Evolutionary conservation across 1,140 invertebrate species (phyloP).

Genomic region (Drosophila erecta): DNA sequence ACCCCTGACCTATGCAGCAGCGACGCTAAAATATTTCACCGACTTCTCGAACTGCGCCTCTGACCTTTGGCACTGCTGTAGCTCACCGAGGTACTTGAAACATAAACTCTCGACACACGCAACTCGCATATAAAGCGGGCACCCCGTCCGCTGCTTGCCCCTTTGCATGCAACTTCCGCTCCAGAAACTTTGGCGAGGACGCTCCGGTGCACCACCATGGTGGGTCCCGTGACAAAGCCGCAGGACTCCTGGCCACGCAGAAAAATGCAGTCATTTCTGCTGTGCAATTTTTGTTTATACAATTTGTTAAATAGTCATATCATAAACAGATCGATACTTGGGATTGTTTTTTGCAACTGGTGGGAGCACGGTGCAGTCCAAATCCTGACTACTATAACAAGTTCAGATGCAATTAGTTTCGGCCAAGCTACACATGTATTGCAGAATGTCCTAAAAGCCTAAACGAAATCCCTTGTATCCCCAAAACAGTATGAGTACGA

Average conservation of each 20-base stretch:
- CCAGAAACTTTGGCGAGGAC: conserved; percentile 63
- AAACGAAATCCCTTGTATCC: background rate
- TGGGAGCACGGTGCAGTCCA: too few species aligned
- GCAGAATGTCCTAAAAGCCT: too few species aligned
- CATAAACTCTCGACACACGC: conserved; percentile 47
- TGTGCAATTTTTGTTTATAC: too few species aligned
- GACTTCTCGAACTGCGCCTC: conserved; percentile 57
- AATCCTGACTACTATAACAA: too few species aligned
- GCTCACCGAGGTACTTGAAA: conserved; percentile 32
- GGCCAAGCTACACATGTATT: too few species aligned
- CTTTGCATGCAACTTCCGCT: conserved; percentile 70
- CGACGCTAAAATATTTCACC: conserved; percentile 65
- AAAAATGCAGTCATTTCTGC: background rate
- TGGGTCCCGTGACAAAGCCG: conserved; percentile 29
- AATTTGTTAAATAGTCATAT: too few species aligned
- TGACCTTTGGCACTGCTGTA: conserved; percentile 56
- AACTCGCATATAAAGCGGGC: conserved; percentile 21
- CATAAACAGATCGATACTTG: too few species aligned
- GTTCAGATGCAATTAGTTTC: too few species aligned
- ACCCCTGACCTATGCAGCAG: conserved; percentile 36
- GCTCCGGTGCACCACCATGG: conserved; percentile 50
- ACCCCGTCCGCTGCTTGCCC: conserved; percentile 2
- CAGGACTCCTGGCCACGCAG: conserved; percentile 3
- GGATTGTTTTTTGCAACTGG: too few species aligned
- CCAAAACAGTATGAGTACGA: background rate